Base-by-base conservation (phyloP, 1,140 invertebrate genomes). In the Subanguina moxae region DNA sequence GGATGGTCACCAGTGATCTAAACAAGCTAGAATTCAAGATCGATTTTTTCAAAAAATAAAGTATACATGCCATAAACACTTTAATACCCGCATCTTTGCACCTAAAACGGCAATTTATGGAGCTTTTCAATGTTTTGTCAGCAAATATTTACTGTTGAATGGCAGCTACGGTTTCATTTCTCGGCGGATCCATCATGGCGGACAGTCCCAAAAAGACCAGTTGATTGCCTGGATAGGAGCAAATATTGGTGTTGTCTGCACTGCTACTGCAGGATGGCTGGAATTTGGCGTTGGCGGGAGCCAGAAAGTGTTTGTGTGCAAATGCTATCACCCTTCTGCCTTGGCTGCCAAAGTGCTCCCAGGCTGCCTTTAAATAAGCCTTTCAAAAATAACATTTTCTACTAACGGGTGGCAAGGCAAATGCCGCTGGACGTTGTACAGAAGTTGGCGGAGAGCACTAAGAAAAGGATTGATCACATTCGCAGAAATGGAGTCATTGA, bases 291-390 rank as follows among this genome's bases (percentile, higher is more conserved):
- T 65, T 63, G 15, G 56, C 43, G 1, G 63, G 28, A 0, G 78
- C 71, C 58, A 63, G 63, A 56, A 80, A 80, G 42, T 67, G 61
- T 66, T 76, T 74, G 19, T 74, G 62, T 19, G 78, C 78, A 64
- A 80, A 80, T n/a, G 68, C 78, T 57, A 80, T 78, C 1, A 80
- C 78, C 52, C 78, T 64, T 21, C 78, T 65, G 8, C 78, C 78
- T 65, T 80, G 76, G 42, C 67, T 70, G 19, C 78, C 78, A n/a
- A 81, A 70, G 58, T 68, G 65, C 15, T 73, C 65, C 72, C 65
- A 68, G 8, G 48, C 52, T 21, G 13, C 56, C 66, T 70, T n/a
- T n/a, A n/a, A n/a, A n/a, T n/a, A n/a, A n/a, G n/a, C n/a, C n/a
- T n/a, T n/a, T n/a, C n/a, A n/a, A n/a, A n/a, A n/a, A n/a, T n/a